These are phyloP conservation scores for Puffinus mauretanicus DNA, from an alignment of 2,113 vertebrate species.

Conservation along the genomic window DNA sequence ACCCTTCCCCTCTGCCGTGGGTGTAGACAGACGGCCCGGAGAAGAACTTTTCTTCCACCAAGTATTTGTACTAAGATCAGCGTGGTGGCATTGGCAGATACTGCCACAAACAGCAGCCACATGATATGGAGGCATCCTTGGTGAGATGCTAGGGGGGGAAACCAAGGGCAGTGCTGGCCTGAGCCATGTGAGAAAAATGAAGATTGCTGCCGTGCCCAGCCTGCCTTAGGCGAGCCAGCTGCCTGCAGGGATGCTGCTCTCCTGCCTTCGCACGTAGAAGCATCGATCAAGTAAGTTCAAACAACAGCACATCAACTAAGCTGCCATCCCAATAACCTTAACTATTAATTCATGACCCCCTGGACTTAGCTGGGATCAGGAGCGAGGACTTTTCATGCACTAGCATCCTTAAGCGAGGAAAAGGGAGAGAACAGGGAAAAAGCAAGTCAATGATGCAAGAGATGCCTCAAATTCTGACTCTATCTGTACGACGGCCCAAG, in stretches of 20 bases:
- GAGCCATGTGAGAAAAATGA: background rate
- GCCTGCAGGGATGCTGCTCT: background rate
- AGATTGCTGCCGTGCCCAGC: background rate
- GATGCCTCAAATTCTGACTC: background rate
- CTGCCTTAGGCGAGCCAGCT: background rate
- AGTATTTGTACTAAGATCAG: background rate
- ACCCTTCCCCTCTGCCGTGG: background rate
- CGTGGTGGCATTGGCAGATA: fast-evolving
- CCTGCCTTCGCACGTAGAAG: background rate
- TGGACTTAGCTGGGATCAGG: background rate
- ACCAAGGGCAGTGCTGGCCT: background rate
- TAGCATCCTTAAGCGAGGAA: background rate
- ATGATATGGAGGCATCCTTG: fast-evolving
- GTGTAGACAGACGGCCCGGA: background rate
- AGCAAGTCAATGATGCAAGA: background rate
- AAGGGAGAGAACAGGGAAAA: background rate
- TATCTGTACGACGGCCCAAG: background rate
- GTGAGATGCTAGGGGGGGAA: background rate
- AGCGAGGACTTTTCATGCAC: background rate
- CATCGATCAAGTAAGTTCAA: background rate
- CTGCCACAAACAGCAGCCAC: background rate
- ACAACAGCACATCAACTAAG: background rate
- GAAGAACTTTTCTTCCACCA: background rate
- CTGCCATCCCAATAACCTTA: background rate
- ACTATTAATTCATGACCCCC: background rate